Evolutionary conservation across 2,888 invertebrate genomes (phyloP).

Genomic region (Camptogramma bilineatum): DNA sequence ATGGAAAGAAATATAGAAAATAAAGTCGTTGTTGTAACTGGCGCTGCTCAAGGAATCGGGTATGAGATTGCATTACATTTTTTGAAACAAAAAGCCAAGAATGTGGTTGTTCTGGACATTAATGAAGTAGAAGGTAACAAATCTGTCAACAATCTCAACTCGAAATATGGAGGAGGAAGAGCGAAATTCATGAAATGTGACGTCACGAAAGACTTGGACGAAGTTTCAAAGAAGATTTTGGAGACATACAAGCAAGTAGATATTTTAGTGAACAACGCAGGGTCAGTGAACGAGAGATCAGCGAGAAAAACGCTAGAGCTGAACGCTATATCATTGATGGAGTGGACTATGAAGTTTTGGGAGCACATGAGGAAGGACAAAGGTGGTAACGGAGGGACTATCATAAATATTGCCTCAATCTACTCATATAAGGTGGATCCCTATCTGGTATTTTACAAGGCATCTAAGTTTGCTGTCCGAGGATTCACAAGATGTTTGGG

Average conservation of each 20-base stretch:
- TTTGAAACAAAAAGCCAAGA: constrained; percentile 59
- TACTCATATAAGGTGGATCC: constrained; percentile 78
- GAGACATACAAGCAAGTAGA: constrained; percentile 59
- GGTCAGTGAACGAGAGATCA: constrained; percentile 50
- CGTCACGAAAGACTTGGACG: constrained; percentile 73
- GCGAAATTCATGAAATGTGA: constrained; percentile 75
- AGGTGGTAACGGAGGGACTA: constrained; percentile 83
- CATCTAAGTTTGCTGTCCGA: constrained; percentile 82
- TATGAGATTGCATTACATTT: constrained; percentile 67
- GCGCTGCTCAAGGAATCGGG: constrained; percentile 79
- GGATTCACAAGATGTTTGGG: constrained; percentile 75
- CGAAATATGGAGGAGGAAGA: constrained; percentile 68
- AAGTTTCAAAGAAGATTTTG: constrained; percentile 56
- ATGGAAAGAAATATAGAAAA: constrained; percentile 38
- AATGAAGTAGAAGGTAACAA: constrained; percentile 25
- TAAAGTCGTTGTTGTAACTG: constrained; percentile 63
- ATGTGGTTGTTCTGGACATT: constrained; percentile 56
- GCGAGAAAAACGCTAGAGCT: constrained; percentile 51
- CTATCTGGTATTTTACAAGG: constrained; percentile 81
- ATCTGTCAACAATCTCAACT: constrained; percentile 44
- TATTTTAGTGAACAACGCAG: constrained; percentile 69
- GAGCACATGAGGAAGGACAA: constrained; percentile 82
- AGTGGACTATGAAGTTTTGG: constrained; percentile 66
- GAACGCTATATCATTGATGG: constrained; percentile 57
- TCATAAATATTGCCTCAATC: constrained; percentile 87